Evolutionary conservation across 92 coral and sea anemone species (phyloP).

Genomic region (Zoanthus sansibaricus): DNA sequence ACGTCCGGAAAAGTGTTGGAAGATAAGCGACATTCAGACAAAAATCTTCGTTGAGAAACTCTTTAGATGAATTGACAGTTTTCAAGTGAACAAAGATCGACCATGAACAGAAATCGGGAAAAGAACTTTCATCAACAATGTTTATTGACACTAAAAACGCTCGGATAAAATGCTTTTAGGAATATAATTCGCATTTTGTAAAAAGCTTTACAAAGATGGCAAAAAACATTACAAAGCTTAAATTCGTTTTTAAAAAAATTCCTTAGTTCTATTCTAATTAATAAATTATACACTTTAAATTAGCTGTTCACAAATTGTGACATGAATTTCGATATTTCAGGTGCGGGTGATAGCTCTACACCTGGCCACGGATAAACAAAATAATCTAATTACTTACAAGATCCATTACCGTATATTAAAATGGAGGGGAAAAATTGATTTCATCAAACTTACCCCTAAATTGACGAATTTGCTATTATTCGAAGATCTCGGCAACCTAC

Average conservation of each 20-base stretch:
- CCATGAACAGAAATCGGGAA: slow-evolving; percentile 18
- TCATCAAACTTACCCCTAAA: slow-evolving; percentile 54
- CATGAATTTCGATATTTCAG: slow-evolving; percentile 60
- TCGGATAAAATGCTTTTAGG: slow-evolving; percentile 23
- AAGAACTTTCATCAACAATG: slow-evolving; percentile 29
- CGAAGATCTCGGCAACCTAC: background rate
- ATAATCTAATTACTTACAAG: slow-evolving; percentile 71
- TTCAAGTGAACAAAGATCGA: slow-evolving; percentile 50
- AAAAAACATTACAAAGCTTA: background rate
- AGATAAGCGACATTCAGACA: slow-evolving; percentile 55
- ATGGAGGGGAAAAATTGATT: slow-evolving; percentile 32
- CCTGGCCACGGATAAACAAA: slow-evolving; percentile 86
- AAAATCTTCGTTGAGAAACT: background rate
- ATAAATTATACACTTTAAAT: slow-evolving; percentile 86
- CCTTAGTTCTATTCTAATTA: slow-evolving; percentile 69
- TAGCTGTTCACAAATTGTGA: slow-evolving; percentile 74
- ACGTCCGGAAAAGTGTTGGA: slow-evolving; percentile 63
- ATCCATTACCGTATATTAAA: slow-evolving; percentile 70
- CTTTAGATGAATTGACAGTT: background rate
- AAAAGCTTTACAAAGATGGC: no score
- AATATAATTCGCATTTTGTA: slow-evolving; percentile 41
- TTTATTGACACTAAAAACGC: slow-evolving; percentile 38
- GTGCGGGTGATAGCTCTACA: slow-evolving; percentile 71
- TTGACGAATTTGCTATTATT: slow-evolving; percentile 34
- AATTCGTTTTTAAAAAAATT: slow-evolving; percentile 17